Conservation (phyloP, 2,113 vertebrate genomes). For the Ctenomys sociabilis region DNA sequence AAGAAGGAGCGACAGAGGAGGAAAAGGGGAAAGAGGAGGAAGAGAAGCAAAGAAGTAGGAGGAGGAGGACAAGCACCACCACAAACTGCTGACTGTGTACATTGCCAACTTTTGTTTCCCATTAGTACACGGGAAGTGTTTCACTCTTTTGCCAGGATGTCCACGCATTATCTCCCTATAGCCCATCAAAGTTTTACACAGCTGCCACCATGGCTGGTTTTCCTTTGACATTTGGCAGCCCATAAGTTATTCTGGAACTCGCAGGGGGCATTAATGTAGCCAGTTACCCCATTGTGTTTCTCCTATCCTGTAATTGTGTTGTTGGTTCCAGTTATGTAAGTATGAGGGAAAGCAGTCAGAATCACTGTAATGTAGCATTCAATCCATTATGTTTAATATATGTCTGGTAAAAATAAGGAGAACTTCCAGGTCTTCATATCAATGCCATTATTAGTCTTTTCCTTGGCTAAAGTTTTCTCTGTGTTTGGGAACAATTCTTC, state of each 20-base stretch:
- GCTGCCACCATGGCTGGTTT: constrained; percentile 1
- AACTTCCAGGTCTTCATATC: neutral
- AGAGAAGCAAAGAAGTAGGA: neutral
- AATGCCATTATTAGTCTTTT: constrained; percentile 30
- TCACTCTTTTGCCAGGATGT: constrained; percentile 41
- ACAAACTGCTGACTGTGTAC: neutral
- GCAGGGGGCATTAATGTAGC: constrained; percentile 38
- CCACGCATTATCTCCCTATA: constrained; percentile 47
- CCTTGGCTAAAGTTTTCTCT: constrained; percentile 25
- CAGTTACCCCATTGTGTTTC: constrained; percentile 46
- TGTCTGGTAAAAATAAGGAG: constrained; percentile 26
- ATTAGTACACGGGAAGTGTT: neutral
- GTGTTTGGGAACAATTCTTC: constrained; percentile 56
- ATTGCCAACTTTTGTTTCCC: constrained; percentile 61
- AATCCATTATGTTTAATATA: constrained; percentile 44
- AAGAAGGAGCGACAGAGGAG: no score
- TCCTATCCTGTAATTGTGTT: constrained; percentile 53
- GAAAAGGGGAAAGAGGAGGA: neutral
- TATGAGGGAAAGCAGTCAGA: neutral
- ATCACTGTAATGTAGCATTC: constrained; percentile 14
- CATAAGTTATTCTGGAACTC: constrained; percentile 7
- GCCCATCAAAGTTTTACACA: constrained; percentile 29
- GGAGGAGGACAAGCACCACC: neutral
- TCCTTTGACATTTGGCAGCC: constrained; percentile 57
- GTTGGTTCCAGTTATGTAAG: constrained; percentile 60